A percentile compares a stretch with the other conserved stretches of the same genome.
Conservation (phyloP, 2,113 vertebrate species). For the Zootoca vivipara region DNA sequence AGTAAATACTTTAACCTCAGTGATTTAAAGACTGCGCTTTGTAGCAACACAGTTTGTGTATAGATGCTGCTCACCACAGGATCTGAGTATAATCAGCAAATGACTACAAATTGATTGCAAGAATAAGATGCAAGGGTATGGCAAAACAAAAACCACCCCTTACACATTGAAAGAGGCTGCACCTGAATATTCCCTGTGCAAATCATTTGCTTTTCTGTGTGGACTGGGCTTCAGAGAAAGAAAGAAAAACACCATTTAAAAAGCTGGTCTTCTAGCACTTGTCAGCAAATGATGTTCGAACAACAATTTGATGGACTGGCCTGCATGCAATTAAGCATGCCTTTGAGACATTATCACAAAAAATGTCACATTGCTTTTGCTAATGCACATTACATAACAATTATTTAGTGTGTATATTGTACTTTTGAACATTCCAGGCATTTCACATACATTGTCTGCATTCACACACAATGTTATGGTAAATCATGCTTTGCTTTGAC, state of each 20-base stretch:
- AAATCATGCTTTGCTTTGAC: too few species aligned
- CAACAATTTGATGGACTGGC: not conserved
- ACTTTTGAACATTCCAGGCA: not conserved
- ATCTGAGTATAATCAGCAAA: not conserved
- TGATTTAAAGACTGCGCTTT: not conserved
- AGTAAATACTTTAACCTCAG: not conserved
- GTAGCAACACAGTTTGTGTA: too few species aligned
- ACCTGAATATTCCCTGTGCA: not conserved
- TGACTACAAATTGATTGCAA: not conserved
- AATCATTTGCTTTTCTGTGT: not conserved
- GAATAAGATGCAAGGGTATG: not conserved
- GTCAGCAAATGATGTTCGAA: not conserved
- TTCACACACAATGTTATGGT: not conserved
- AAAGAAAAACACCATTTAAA: not conserved
- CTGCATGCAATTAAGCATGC: not conserved
- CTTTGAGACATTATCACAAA: not conserved
- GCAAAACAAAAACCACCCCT: not conserved
- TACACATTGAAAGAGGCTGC: not conserved
- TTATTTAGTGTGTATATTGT: not conserved
- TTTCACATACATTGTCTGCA: not conserved
- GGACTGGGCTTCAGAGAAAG: not conserved
- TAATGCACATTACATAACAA: not conserved
- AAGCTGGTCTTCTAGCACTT: not conserved
- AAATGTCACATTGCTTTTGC: not conserved
- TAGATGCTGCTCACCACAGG: not conserved